Base-by-base conservation (phyloP, 1,140 invertebrate species). In the Wiebesia pumilae region DNA sequence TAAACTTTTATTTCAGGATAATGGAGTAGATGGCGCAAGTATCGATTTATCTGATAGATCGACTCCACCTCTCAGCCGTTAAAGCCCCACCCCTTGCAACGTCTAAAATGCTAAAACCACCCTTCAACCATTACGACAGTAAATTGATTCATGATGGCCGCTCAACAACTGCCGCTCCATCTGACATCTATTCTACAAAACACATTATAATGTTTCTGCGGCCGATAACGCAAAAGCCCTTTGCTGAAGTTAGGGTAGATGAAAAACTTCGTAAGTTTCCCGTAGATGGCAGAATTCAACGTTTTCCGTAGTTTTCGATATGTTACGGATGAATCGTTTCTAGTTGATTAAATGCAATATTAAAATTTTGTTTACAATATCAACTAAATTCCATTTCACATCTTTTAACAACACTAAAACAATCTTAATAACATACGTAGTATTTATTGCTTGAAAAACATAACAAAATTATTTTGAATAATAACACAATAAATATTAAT, bases 141-240 rank as follows among this genome's bases (percentile, higher is more conserved):
- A 81, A 89, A 88, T 90, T 89, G 90, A 91, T 92, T 90, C 91
- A 91, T 91, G 91, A 92, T 92, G 91, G 91, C 90, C 89, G 91
- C 88, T 54, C 40, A 14, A 16, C 87, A 77, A 89, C 27, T 21
- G n/a, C 21, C 3, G 30, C 85, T 87, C 90, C 91, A 91, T 90
- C 91, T 90, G 43, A 16, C 67, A 80, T 16, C 3, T 3, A 35
- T 10, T 19, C 27, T 4, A 35, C 6, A n/a, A 79, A 79, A 43
- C 71, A 58, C 47, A 21, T 9, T 0, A 0, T 0, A 3, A 30
- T 9, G 62, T 65, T 58, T 81, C 58, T n/a, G 3, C 75, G 6
- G 40, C 51, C 47, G 77, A 79, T 79, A 54, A 79, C 58, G 30
- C 79, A 81, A 27, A 40, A 27, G 10, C 30, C 35, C 9, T 6